Evolutionary conservation across 2,113 vertebrate species (phyloP), one percentile per base, ranked within the genome.

Genomic region (Panthera leo): DNA sequence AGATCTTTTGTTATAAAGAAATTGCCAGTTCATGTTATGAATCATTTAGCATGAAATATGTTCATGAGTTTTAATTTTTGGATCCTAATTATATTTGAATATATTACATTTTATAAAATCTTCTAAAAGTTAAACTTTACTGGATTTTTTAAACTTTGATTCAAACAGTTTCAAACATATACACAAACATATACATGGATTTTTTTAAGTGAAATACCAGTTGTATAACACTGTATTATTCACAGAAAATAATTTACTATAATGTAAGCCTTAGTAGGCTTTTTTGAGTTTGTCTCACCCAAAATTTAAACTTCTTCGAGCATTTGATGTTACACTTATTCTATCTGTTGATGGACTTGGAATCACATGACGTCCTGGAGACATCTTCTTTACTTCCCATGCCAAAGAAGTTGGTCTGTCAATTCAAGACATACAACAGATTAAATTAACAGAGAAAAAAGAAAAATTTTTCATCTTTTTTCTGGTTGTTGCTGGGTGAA

Each of bases 311-410:
- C 98, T 98, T 85, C 99, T 99, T 27, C 99, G 99, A 92, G 99
- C 99, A 86, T 97, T 99, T 67, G 99, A 99, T 18, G 99, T 99
- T 21, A 99, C 99, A 91, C 97, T 99, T 93, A 99, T 99, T 98
- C 99, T 99, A 63, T 99, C 99, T 36, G 99, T 98, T 0, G 99
- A 99, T 0, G 99, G 99, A 97, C 99, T 99, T n/a, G 99, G 99
- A 97, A 99, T 99, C 96, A 99, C 99, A 27, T 99, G 99, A 34
- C 99, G 99, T 80, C 99, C 99, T 0, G 99, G 99, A 90, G 99
- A 99, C 99, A 99, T 99, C 93, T 99, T 99, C 94, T 99, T 99
- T 48, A 99, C 99, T 98, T 99, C 99, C 99, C 99, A 99, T 0
- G 99, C 99, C 98, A 99, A 98, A 27, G 99, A 99, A 1, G 99